A percentile compares a stretch with the other conserved stretches of the same genome.
phyloP scores from a whole-genome alignment of 2,797 vertebrate species.

The Gastrophryne carolinensis region DNA sequence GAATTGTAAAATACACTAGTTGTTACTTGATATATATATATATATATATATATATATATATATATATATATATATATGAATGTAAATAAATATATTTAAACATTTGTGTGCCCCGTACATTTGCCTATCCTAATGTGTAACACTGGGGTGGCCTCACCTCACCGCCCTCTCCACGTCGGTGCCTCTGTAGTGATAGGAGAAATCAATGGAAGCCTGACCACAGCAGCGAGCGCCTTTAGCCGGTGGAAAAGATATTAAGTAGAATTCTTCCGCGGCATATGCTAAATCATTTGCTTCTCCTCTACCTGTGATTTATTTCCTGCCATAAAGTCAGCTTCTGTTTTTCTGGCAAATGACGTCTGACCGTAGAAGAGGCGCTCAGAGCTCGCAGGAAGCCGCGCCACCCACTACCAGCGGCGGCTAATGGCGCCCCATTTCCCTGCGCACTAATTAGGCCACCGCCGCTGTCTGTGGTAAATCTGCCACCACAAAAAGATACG shows the following conservation, averaged over 20 bases:
- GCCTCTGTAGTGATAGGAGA: not conserved
- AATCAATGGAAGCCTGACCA: not conserved
- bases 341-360: conserved; percentile 15
- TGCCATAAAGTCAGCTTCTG: conserved; percentile 38
- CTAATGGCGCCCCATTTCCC: not conserved
- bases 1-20: too few species aligned
- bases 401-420: conserved; percentile 2
- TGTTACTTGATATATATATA: too few species aligned
- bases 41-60: too few species aligned
- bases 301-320: conserved; percentile 62
- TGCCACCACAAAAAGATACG: too few species aligned
- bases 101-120: too few species aligned
- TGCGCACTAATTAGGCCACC: not conserved
- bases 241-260: conserved; percentile 11
- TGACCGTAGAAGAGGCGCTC: conserved; percentile 1
- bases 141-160: too few species aligned
- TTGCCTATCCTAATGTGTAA: too few species aligned
- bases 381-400: not conserved
- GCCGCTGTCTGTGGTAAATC: too few species aligned
- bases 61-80: too few species aligned
- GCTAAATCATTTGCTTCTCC: conserved; percentile 60
- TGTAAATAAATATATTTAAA: too few species aligned
- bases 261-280: conserved; percentile 55
- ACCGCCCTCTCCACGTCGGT: too few species aligned
- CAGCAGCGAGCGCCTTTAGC: conserved; percentile 51